Base-by-base conservation (phyloP, 1,140 invertebrate genomes). In the Papilio dardanus region DNA sequence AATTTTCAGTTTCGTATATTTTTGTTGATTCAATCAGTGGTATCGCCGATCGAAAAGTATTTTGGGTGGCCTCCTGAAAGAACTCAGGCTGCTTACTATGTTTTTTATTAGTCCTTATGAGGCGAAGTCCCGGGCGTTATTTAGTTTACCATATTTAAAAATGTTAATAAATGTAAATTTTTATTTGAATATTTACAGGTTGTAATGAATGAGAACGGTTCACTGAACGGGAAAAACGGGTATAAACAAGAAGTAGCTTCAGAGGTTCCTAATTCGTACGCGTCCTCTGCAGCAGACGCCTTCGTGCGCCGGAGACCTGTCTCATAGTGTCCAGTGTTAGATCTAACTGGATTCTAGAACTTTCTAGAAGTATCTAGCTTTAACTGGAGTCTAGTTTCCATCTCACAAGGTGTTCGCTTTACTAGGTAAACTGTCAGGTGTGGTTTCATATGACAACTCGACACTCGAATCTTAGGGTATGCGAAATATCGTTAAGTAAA, bases 251-350 rank as follows among this genome's bases (percentile, higher is more conserved):
- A 86, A 31, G 91, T 85, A 67, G 90, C 84, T 7, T 83, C 87
- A 93, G 94, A 87, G 94, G 96, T 93, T 92, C 95, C 91, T 6
- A 91, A 83, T 77, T 92, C 91, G 35, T 93, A 93, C 83, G 88
- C 91, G 54, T 90, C 91, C n/a, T 90, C 88, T 0, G 83, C 89
- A 6, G 91, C 88, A 0, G 90, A 91, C 82, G 91, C 91, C 12
- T 93, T 91, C 83, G 90, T 92, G 21, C 83, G 92, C 12, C 82
- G 87, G 31, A 88, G 90, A 19, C 84, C 90, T 33, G 74, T 86
- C 46, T 86, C 88, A 31, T 92, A 91, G 86, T 82, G 80, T 37
- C 69, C 7, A 35, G 33, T 28, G 54, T 28, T 67, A 67, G 65
- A 28, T 67, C 35, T 67, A 67, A 66, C n/a, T n/a, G n/a, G n/a